Conservation (phyloP, 2,113 vertebrate genomes). For the Saguinus midas region DNA sequence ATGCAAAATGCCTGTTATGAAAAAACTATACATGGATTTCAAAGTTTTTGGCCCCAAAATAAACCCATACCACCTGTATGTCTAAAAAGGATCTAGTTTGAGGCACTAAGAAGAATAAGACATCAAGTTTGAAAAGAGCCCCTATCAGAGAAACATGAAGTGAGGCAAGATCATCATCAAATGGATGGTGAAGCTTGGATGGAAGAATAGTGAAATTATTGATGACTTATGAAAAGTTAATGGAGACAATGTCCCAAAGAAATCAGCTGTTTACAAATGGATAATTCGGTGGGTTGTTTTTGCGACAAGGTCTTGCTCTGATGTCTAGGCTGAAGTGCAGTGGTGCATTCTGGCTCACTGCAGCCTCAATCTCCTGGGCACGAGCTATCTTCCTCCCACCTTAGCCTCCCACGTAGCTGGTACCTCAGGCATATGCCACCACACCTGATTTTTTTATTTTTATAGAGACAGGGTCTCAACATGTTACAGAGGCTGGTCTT, state of each 20-base stretch:
- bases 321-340: too few relatives aligned
- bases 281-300: not conserved
- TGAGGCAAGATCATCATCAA: not conserved
- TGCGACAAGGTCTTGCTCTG: too few relatives aligned
- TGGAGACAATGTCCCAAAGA: not conserved
- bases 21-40: not conserved
- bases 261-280: not conserved
- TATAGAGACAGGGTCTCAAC: too few relatives aligned
- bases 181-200: not conserved
- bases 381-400: too few relatives aligned
- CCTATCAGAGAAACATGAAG: not conserved
- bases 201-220: not conserved
- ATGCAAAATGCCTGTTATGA: not conserved
- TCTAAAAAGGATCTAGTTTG: not conserved
- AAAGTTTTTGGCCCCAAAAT: not conserved
- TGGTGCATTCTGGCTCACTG: too few relatives aligned
- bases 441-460: too few relatives aligned
- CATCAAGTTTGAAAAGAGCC: not conserved
- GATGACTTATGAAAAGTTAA: not conserved
- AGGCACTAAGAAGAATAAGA: not conserved
- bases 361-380: too few relatives aligned
- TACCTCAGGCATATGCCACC: too few relatives aligned
- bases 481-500: too few relatives aligned
- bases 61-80: not conserved
- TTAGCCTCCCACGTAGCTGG: too few relatives aligned